Base-by-base conservation (phyloP, 2,888 invertebrate genomes). In the Lepas anatifera region DNA sequence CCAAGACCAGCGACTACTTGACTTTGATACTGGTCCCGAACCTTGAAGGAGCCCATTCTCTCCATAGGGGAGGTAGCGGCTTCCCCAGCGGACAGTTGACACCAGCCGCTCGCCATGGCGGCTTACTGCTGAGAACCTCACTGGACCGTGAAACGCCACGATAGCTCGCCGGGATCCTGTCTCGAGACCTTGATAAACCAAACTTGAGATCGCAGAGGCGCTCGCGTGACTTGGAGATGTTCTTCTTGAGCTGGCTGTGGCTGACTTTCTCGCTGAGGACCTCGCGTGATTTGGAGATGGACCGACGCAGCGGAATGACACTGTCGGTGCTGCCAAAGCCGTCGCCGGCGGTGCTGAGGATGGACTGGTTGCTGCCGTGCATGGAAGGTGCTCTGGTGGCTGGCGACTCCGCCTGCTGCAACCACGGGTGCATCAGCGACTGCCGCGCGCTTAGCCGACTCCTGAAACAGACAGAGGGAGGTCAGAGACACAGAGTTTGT, bases 371-470 rank as follows among this genome's bases (percentile, higher is more conserved):
- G 39, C 66, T 27, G 39, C 35, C 66, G 68, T 48, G 41, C 67
- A 52, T 37, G 11, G 68, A 68, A 25, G 68, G 70, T 27, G 25
- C 52, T 2, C 29, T 13, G 22, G 68, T 18, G 25, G 68, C 41
- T 10, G 68, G 68, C 29, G 68, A 48, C 18, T 68, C 68, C 32
- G 68, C 27, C 48, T 69, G 68, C 25, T 43, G 74, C 48, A 86
- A 75, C 86, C 86, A 86, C 10, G 84, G 83, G 78, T 86, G 86
- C 52, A 82, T 79, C 75, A 86, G 80, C 74, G 85, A 84, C 76
- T 85, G 84, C 71, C 82, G 81, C 35, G 85, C 84, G 70, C 83
- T 81, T 79, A 85, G 81, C 71, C 86, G 81, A 74, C 83, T 81
- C 73, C 86, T 86, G 79, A 22, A 77, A 64, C 66, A 67, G 71